Evolutionary conservation across 1,140 invertebrate genomes (phyloP), one percentile per base, ranked within the genome.

Genomic region (Saccostrea cuccullata): DNA sequence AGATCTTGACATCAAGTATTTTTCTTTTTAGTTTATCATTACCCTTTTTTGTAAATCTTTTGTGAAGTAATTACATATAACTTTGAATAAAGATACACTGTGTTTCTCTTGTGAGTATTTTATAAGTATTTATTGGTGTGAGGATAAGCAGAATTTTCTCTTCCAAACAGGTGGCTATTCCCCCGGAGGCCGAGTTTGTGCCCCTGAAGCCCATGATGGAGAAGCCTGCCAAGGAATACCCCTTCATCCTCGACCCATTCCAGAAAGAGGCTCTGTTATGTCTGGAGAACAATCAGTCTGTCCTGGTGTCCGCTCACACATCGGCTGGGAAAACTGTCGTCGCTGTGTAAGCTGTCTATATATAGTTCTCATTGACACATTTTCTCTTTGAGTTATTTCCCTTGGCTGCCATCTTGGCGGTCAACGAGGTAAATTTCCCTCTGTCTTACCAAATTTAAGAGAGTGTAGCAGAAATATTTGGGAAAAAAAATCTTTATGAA

Each of bases 311-410:
- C 0, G 99, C 99, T 55, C 99, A 99, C 94, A 99, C 99, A 8
- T 99, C 99, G n/a, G 99, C 99, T 89, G 99, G 99, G 82, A 99
- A 99, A 97, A 99, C 99, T 84, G 99, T 99, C 30, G 98, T 99
- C 60, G 99, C 98, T 56, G 98, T 99, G 97, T 99, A 97, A 96
- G 97, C 89, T 13, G 15, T 47, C 40, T 6, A 47, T 47, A 47
- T n/a, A n/a, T n/a, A n/a, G n/a, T n/a, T n/a, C n/a, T n/a, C n/a
- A n/a, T n/a, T n/a, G n/a, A n/a, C n/a, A n/a, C n/a, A n/a, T n/a
- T n/a, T n/a, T n/a, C n/a, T n/a, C n/a, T n/a, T n/a, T n/a, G n/a
- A n/a, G n/a, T n/a, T n/a, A n/a, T n/a, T n/a, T n/a, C n/a, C n/a
- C n/a, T n/a, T n/a, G n/a, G n/a, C n/a, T n/a, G n/a, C n/a, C n/a